These are phyloP conservation scores for Biston betularia DNA, from an alignment of 2,888 invertebrate species.

Conservation along the genomic window DNA sequence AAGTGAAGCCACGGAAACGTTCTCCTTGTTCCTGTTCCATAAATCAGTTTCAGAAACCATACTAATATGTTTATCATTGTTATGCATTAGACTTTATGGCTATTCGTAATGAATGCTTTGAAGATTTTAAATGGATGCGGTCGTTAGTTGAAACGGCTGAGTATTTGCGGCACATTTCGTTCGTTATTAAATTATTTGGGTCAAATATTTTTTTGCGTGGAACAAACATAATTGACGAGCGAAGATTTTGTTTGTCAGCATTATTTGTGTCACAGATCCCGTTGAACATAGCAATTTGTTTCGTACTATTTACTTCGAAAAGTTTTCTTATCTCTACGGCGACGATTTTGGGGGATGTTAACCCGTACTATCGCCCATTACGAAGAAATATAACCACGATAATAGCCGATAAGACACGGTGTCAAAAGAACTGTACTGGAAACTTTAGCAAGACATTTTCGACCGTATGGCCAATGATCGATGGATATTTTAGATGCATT, in stretches of 20 bases:
- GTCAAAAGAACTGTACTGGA: conserved; percentile 30
- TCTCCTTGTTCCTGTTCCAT: conserved; percentile 47
- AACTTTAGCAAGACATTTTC: conserved; percentile 30
- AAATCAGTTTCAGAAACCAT: conserved; percentile 55
- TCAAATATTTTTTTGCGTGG: conserved; percentile 5
- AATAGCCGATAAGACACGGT: conserved; percentile 51
- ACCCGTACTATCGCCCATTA: conserved; percentile 53
- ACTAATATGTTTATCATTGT: conserved; percentile 58
- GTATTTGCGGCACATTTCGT: conserved; percentile 28
- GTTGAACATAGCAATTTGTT: conserved; percentile 23
- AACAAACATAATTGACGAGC: conserved; percentile 4
- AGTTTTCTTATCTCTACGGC: conserved; percentile 32
- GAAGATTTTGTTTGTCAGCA: conserved; percentile 17
- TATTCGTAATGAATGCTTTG: conserved; percentile 49
- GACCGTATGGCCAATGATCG: background rate
- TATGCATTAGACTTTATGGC: conserved; percentile 52
- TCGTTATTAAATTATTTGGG: conserved; percentile 26
- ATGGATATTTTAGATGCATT: no score
- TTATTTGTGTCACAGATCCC: conserved; percentile 6
- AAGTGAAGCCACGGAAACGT: conserved; percentile 49
- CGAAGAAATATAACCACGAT: conserved; percentile 54
- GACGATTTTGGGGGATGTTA: conserved; percentile 35
- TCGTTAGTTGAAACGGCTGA: conserved; percentile 47
- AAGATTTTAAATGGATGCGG: conserved; percentile 48
- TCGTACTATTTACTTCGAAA: conserved; percentile 33